Conservation (phyloP, 2,797 vertebrate species). For the Gobionotothen gibberifrons region DNA sequence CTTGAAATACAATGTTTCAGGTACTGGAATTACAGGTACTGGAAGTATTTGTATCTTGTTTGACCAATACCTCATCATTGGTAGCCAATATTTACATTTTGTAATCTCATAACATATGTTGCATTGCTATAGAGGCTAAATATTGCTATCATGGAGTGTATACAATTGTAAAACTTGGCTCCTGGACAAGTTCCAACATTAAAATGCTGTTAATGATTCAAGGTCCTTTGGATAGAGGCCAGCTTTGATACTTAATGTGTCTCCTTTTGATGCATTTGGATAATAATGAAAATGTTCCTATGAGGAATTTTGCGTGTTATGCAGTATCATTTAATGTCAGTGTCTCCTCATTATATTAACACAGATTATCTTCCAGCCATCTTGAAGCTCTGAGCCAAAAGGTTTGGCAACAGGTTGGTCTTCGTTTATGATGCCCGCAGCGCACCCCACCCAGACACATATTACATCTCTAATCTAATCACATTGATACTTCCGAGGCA, state of each 20-base stretch:
- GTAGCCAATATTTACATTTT: slow-evolving; percentile 17
- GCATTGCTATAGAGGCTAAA: background rate
- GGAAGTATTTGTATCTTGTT: background rate
- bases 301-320: background rate
- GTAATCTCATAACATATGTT: background rate
- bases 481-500: slow-evolving; percentile 27
- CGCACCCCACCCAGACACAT: slow-evolving; percentile 59
- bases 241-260: background rate
- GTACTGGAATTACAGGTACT: background rate
- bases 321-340: background rate
- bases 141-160: background rate
- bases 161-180: slow-evolving; percentile 7
- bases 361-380: slow-evolving; percentile 7
- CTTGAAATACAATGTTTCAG: background rate
- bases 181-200: slow-evolving; percentile 10
- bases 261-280: background rate
- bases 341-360: slow-evolving; percentile 1
- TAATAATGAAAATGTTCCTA: background rate
- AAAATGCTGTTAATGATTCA: background rate
- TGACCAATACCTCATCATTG: slow-evolving; percentile 9
- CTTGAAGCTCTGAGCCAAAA: slow-evolving; percentile 11
- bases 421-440: slow-evolving; percentile 51
- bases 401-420: background rate
- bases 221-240: background rate
- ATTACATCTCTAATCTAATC: slow-evolving; percentile 65